Evolutionary conservation across 2,113 vertebrate genomes (phyloP), one percentile per base, ranked within the genome.

Genomic region (Megaceryle torquata): DNA sequence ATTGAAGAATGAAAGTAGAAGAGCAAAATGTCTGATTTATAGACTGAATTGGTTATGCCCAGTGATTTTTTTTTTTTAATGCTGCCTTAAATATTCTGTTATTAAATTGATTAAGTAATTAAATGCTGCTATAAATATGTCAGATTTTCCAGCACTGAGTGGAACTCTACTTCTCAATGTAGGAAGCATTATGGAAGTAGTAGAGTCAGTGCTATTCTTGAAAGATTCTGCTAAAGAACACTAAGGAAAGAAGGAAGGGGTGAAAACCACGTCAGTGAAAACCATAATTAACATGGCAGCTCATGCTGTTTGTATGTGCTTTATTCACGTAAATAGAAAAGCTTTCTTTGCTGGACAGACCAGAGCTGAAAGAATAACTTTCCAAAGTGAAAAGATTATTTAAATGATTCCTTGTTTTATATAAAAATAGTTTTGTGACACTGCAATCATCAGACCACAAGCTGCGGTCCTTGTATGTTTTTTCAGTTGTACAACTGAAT

Each of bases 91-190:
- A 97, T 96, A 96, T 97, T 97, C 95, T 95, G 93, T 94, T 97
- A 97, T 97, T 96, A 93, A 98, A 97, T 95, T 96, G 95, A 98
- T 98, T 97, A 97, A 97, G 97, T 97, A 98, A 98, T 98, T 98
- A 98, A 97, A 91, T 95, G 74, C 82, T 83, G 78, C 91, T 96
- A 92, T 92, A 97, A 97, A 97, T 80, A 91, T 94, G 97, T 98
- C 97, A 98, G 91, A 89, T 97, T 97, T 97, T 95, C 92, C 96
- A 29, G 48, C 13, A 16, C 28, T 74, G 44, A 93, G 78, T 89
- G 72, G 71, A 96, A 90, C 82, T 93, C 64, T 95, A 59, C 56
- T 94, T 88, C 39, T 56, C 35, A 8, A 16, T 82, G n/a, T 43
- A 70, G 64, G 51, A 75, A 93, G 22, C 68, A 63, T 59, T 76